These are phyloP conservation scores for Anoncus sp. DNA, from an alignment of 2,888 invertebrate species.

Conservation along the genomic window DNA sequence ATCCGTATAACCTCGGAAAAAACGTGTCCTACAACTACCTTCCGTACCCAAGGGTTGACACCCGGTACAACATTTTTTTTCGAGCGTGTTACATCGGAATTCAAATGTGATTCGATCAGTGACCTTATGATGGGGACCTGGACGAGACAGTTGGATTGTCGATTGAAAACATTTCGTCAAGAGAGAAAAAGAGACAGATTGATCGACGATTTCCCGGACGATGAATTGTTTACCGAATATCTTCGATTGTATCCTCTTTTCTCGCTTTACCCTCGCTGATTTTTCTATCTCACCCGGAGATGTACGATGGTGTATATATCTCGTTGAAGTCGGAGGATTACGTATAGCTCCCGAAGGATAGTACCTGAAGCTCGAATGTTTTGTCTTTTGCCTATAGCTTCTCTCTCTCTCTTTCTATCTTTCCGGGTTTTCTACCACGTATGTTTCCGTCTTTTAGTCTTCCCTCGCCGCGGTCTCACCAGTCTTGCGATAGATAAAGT, in stretches of 20 bases:
- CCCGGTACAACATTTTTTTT: no score
- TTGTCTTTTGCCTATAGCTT: conserved; percentile 8
- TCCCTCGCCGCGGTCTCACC: conserved; percentile 22
- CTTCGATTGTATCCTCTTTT: not conserved
- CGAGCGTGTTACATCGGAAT: no score
- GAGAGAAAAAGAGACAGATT: no score
- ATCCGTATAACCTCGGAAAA: no score
- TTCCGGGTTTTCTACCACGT: conserved; percentile 26
- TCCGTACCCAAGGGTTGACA: no score
- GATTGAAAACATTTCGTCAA: no score
- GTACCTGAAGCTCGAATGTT: conserved; percentile 23
- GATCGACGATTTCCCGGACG: no score
- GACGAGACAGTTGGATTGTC: no score
- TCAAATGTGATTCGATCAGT: no score
- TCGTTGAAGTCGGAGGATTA: conserved; percentile 41
- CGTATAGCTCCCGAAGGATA: conserved; percentile 46
- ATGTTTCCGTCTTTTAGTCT: conserved; percentile 19
- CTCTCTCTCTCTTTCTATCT: no score
- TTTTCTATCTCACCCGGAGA: conserved; percentile 39
- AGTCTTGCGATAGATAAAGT: conserved; percentile 65
- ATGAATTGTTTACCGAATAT: not conserved
- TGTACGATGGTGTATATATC: conserved; percentile 16
- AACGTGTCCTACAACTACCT: no score
- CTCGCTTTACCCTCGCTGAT: not conserved
- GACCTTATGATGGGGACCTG: no score